Evolutionary conservation across 2,888 invertebrate genomes (phyloP).

Genomic region (Mystacides longicornis): DNA sequence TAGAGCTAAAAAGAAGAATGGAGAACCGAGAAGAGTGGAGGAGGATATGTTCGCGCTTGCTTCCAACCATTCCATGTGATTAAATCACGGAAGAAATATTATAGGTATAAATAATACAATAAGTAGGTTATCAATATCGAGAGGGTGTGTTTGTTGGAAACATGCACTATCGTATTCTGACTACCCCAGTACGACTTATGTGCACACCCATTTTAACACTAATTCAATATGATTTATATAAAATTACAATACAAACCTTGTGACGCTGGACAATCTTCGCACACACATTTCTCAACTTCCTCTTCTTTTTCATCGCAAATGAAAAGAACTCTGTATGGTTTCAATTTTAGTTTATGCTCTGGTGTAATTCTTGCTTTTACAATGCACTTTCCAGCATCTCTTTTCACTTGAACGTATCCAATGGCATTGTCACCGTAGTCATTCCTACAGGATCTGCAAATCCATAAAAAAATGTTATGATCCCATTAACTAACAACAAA

Average conservation of each 20-base stretch:
- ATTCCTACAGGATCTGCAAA: constrained; percentile 20
- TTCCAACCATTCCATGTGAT: background rate
- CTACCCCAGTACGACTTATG: too few species aligned
- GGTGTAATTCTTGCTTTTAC: constrained; percentile 27
- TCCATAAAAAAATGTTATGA: background rate
- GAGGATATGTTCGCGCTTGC: too few species aligned
- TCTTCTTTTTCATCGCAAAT: constrained; percentile 20
- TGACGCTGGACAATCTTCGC: constrained; percentile 12
- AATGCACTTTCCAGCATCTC: constrained; percentile 24
- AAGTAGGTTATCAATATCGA: too few species aligned
- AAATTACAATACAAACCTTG: constrained; percentile 2
- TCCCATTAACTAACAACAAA: background rate
- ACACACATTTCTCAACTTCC: background rate
- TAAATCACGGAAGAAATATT: background rate
- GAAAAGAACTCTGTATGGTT: constrained; percentile 18
- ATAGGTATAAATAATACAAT: background rate
- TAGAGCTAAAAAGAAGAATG: too few species aligned
- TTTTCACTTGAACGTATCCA: constrained; percentile 26
- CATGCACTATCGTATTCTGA: too few species aligned
- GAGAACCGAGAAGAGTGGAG: too few species aligned
- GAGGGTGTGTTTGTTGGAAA: too few species aligned
- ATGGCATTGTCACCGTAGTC: constrained; percentile 24
- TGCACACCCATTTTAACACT: too few species aligned
- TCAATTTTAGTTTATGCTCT: constrained; percentile 25
- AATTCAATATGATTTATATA: too few species aligned